Conservation (phyloP, 1,140 invertebrate genomes). For the Platyscapa corneri region DNA sequence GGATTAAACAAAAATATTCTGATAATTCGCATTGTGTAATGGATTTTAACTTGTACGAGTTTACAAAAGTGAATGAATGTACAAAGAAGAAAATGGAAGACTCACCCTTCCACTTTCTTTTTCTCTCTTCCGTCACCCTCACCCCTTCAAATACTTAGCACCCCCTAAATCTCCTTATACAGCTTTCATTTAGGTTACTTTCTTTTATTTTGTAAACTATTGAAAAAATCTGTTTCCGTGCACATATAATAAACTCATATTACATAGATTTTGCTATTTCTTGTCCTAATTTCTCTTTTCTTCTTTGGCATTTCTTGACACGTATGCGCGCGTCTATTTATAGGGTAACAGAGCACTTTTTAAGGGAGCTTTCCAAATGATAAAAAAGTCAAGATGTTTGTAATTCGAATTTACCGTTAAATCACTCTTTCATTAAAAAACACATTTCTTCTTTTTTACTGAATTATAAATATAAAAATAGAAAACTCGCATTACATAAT, state of each 20-base stretch:
- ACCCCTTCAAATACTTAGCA: not conserved
- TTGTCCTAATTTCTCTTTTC: not conserved
- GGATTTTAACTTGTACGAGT: not conserved
- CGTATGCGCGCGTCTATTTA: not conserved
- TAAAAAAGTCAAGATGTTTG: not conserved
- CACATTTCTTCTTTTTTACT: not conserved
- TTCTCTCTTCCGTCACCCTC: not conserved
- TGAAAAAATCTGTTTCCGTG: no score
- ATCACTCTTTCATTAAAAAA: not conserved
- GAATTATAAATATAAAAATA: slow-evolving; percentile 10
- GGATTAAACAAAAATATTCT: not conserved
- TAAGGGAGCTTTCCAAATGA: not conserved
- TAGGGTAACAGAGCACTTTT: not conserved
- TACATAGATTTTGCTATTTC: no score
- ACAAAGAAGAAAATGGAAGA: not conserved
- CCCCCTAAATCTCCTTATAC: not conserved
- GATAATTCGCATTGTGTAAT: not conserved
- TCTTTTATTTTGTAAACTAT: no score
- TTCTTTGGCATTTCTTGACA: not conserved
- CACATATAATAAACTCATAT: no score
- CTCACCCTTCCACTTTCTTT: not conserved
- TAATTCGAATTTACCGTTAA: not conserved
- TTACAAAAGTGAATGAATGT: not conserved
- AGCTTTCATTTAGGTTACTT: not conserved
- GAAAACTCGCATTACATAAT: not conserved